Conservation (phyloP, 2,888 invertebrate genomes). For the Smittia sp. region DNA sequence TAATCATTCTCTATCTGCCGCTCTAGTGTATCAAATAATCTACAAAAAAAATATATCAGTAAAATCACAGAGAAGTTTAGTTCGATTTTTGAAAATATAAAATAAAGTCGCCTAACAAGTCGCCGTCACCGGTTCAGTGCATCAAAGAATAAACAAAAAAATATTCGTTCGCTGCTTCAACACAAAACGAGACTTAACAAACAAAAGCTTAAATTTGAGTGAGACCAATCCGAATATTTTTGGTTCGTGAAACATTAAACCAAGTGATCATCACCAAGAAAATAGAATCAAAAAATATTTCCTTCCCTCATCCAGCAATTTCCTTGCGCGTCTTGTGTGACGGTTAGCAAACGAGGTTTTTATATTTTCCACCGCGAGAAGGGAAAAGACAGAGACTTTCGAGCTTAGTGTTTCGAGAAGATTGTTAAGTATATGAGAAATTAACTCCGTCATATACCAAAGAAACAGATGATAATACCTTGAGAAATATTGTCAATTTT, state of each 20-base stretch:
- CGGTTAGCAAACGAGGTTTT: constrained; percentile 13
- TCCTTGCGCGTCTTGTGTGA: not conserved
- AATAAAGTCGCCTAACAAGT: not conserved
- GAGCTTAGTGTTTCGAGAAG: constrained; percentile 19
- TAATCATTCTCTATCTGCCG: constrained; percentile 41
- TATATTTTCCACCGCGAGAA: constrained; percentile 1
- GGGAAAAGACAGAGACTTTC: not conserved
- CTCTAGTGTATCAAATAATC: constrained; percentile 37
- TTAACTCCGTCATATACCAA: constrained; percentile 38
- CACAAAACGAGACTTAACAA: not conserved
- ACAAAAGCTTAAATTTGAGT: constrained; percentile 11
- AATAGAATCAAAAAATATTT: not conserved
- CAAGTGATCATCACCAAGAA: not conserved
- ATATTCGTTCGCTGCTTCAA: not conserved
- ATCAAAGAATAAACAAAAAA: not conserved
- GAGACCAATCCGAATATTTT: not conserved
- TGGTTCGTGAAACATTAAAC: constrained; percentile 4
- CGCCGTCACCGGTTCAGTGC: no score
- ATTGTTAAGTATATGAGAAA: constrained; percentile 18
- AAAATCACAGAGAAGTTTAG: constrained; percentile 27
- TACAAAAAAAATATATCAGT: constrained; percentile 25
- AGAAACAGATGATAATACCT: constrained; percentile 31
- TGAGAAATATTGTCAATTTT: constrained; percentile 32
- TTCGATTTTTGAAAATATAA: constrained; percentile 4
- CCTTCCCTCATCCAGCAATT: not conserved